phyloP scores from a whole-genome alignment of 2,888 invertebrate species.

The Teleogryllus oceanicus region DNA sequence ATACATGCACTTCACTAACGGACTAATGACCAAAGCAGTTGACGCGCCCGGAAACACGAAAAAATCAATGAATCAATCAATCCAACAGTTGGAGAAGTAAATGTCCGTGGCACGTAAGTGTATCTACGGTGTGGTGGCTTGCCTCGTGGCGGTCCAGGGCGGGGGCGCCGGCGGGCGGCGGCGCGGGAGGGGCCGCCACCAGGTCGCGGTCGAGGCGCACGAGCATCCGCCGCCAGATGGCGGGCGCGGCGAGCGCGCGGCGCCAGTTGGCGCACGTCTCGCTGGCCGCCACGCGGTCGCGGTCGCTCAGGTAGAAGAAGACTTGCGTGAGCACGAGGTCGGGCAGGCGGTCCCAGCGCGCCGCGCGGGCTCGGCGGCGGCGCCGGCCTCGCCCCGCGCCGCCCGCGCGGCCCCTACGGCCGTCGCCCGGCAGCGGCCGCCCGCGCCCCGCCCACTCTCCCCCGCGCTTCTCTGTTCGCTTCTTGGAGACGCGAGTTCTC shows the following conservation, averaged over 20 bases:
- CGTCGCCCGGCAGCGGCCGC: not conserved
- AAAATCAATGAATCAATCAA: too few species aligned
- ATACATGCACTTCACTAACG: too few species aligned
- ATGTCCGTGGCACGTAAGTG: too few species aligned
- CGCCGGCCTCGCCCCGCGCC: not conserved
- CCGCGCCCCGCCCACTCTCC: not conserved
- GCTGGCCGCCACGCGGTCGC: conserved; percentile 44
- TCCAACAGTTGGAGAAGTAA: too few species aligned
- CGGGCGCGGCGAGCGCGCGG: conserved; percentile 41
- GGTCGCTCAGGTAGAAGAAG: conserved; percentile 42
- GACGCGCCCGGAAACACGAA: too few species aligned
- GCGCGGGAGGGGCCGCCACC: conserved; percentile 18
- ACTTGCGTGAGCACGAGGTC: conserved; percentile 43
- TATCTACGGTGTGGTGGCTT: not conserved
- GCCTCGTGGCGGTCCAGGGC: not conserved
- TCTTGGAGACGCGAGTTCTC: too few species aligned
- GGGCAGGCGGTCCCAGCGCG: conserved; percentile 42
- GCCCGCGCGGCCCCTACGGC: conserved; percentile 4
- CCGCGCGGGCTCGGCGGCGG: not conserved
- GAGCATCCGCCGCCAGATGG: conserved; percentile 44
- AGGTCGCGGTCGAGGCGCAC: conserved; percentile 45
- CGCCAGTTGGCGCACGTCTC: conserved; percentile 44
- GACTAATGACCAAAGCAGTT: too few species aligned
- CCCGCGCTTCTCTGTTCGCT: not conserved
- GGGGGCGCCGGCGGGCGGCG: not conserved